phyloP scores from a whole-genome alignment of 2,797 vertebrate genomes.

The Takifugu rubripes region DNA sequence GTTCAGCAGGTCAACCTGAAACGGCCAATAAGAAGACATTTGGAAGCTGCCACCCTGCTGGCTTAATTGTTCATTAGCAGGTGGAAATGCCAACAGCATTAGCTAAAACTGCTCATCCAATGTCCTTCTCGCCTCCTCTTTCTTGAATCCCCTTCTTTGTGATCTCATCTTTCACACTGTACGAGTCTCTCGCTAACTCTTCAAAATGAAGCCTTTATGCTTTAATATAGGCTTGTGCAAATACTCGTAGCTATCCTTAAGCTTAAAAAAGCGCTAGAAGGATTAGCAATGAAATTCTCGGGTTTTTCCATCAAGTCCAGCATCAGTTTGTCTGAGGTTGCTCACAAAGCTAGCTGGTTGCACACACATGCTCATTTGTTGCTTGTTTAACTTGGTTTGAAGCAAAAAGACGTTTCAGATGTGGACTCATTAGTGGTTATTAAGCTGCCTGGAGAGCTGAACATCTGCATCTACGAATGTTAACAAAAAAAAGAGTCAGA shows the following conservation, averaged over 20 bases:
- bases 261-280: not conserved
- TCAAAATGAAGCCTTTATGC: constrained; percentile 9
- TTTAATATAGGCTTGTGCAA: constrained; percentile 1
- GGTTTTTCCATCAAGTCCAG: no score
- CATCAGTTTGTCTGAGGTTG: no score
- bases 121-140: constrained; percentile 3
- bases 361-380: no score
- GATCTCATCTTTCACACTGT: constrained; percentile 21
- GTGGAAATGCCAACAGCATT: constrained; percentile 16
- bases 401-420: no score
- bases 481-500: no score
- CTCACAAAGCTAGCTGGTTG: no score
- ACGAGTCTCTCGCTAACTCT: constrained; percentile 31
- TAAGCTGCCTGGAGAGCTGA: no score
- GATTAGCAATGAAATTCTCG: not conserved
- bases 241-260: constrained; percentile 3
- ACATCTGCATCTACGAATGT: no score
- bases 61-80: constrained; percentile 41
- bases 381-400: no score
- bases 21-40: not conserved
- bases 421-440: no score
- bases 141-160: constrained; percentile 9
- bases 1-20: constrained; percentile 17
- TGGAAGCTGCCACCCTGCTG: constrained; percentile 16
- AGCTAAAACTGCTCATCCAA: constrained; percentile 34